Evolutionary conservation across 2,888 invertebrate species (phyloP).

Genomic region (Lissonota sp.): DNA sequence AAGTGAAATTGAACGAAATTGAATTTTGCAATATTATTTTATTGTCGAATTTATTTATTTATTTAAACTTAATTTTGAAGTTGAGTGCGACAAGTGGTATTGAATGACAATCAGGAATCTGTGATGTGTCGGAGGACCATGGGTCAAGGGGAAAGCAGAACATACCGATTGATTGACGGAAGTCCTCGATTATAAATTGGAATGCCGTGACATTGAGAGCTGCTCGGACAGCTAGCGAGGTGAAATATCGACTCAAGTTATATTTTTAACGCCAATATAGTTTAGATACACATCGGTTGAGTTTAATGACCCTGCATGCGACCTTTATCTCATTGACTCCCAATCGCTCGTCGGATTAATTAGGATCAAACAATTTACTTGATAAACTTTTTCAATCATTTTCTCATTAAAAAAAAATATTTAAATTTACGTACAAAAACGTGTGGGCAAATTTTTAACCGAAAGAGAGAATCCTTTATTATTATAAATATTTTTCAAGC

Average conservation of each 20-base stretch:
- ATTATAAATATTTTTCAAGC: no score
- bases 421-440: no score
- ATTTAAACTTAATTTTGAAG: conserved; percentile 5
- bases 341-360: no score
- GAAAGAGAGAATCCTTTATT: no score
- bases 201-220: conserved; percentile 60
- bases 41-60: conserved; percentile 3
- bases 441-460: no score
- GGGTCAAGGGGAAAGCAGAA: conserved; percentile 7
- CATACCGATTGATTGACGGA: conserved; percentile 45
- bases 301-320: no score
- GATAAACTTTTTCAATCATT: no score
- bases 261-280: background rate
- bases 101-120: conserved; percentile 47
- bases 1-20: background rate
- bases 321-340: no score
- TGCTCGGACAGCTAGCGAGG: conserved; percentile 48
- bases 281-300: no score
- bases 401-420: no score
- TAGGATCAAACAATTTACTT: no score
- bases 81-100: conserved; percentile 45
- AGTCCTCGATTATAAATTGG: conserved; percentile 58
- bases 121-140: conserved; percentile 51
- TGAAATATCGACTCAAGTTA: conserved; percentile 24
- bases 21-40: background rate